Percentiles rank a stretch among this genome's conserved stretches.
Conservation (phyloP, 2,113 vertebrate genomes). For the Bostrychus sinensis region DNA sequence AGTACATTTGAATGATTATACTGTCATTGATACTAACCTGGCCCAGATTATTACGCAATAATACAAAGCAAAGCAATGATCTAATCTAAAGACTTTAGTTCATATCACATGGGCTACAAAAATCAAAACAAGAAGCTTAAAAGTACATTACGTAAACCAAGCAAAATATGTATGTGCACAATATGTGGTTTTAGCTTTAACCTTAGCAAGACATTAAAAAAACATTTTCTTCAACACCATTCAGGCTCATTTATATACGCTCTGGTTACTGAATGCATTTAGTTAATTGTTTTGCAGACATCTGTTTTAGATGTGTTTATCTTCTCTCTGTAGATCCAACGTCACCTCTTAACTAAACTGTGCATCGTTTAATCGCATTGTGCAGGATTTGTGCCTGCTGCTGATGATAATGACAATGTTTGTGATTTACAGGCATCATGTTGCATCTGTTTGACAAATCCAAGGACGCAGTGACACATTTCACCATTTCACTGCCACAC, state of each 20-base stretch:
- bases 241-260: not conserved
- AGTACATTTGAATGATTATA: too few species aligned
- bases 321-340: constrained; percentile 20
- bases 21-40: too few species aligned
- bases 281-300: not conserved
- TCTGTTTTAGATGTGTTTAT: constrained; percentile 4
- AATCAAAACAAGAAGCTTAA: too few species aligned
- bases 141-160: too few species aligned
- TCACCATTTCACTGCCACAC: constrained; percentile 34
- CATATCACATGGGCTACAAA: too few species aligned
- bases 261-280: not conserved
- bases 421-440: constrained; percentile 14
- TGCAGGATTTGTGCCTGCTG: constrained; percentile 35
- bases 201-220: too few species aligned
- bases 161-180: too few species aligned
- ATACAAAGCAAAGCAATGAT: too few species aligned
- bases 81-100: too few species aligned
- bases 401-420: constrained; percentile 32
- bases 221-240: too few species aligned
- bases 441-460: constrained; percentile 26
- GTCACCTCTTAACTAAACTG: constrained; percentile 30
- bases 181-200: too few species aligned
- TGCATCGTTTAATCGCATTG: constrained; percentile 27
- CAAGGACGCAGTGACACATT: constrained; percentile 29
- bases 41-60: too few species aligned